Conservation (phyloP, 92 coral and sea anemone genomes). For the Zoanthus sociatus region DNA sequence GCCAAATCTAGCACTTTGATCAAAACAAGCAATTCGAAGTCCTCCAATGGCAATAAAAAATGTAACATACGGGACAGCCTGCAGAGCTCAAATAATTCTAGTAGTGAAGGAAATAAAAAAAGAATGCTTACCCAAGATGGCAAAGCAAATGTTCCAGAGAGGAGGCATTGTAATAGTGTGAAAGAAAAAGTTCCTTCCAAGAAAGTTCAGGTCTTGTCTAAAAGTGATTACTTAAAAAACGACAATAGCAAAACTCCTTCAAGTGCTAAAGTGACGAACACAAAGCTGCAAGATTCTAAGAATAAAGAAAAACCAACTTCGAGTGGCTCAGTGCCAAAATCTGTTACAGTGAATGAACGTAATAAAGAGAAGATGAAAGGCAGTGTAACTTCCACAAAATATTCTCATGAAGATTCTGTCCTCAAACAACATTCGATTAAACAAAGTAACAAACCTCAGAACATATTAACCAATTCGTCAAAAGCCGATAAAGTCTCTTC, state of each 20-base stretch:
- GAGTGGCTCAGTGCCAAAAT: background rate
- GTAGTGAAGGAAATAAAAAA: background rate
- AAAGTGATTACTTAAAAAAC: background rate
- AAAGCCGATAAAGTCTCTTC: background rate
- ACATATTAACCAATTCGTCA: background rate
- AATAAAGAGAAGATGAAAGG: background rate
- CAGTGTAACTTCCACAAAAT: background rate
- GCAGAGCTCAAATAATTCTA: background rate
- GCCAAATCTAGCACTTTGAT: background rate
- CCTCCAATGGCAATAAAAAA: background rate
- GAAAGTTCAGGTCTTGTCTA: background rate
- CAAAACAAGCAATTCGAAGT: background rate
- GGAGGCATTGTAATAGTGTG: constrained; percentile 13
- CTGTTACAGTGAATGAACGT: background rate
- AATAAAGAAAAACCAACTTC: background rate
- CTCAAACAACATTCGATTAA: background rate
- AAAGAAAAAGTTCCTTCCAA: background rate
- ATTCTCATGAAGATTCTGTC: background rate
- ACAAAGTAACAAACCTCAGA: background rate
- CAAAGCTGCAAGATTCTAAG: background rate
- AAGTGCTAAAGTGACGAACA: background rate
- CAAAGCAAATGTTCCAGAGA: background rate
- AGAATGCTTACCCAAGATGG: background rate
- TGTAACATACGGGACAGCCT: background rate
- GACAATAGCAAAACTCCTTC: background rate